phyloP scores from a whole-genome alignment of 2,113 vertebrate genomes.

The Prunella himalayana region DNA sequence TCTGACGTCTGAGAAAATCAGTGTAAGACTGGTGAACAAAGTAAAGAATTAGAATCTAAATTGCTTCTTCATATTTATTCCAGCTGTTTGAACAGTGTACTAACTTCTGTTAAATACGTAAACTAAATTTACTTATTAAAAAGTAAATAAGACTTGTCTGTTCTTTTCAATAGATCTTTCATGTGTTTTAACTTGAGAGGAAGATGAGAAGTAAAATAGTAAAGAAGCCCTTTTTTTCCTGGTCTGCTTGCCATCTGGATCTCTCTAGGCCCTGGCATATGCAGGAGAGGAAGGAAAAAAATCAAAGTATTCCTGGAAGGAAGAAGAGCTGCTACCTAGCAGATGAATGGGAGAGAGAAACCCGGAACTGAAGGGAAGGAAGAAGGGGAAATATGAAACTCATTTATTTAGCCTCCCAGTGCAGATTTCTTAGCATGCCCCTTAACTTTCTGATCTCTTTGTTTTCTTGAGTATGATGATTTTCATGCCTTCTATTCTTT shows the following conservation, averaged over 20 bases:
- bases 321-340: slow-evolving; percentile 63
- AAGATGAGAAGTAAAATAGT: slow-evolving; percentile 50
- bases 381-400: slow-evolving; percentile 62
- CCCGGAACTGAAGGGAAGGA: slow-evolving; percentile 47
- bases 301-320: slow-evolving; percentile 69
- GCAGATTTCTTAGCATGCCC: slow-evolving; percentile 65
- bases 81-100: slow-evolving; percentile 38
- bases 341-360: slow-evolving; percentile 69
- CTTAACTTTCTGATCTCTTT: slow-evolving; percentile 68
- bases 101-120: slow-evolving; percentile 58
- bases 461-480: slow-evolving; percentile 55
- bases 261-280: slow-evolving; percentile 69
- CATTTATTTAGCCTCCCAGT: slow-evolving; percentile 71
- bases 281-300: slow-evolving; percentile 53
- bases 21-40: slow-evolving; percentile 29
- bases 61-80: slow-evolving; percentile 35
- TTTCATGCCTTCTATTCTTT: slow-evolving; percentile 72
- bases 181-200: slow-evolving; percentile 72
- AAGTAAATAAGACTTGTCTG: slow-evolving; percentile 64
- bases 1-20: background rate
- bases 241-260: slow-evolving; percentile 68
- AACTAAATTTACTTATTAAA: slow-evolving; percentile 56
- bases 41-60: slow-evolving; percentile 15
- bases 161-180: slow-evolving; percentile 51
- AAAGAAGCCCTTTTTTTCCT: slow-evolving; percentile 46